Base-by-base conservation (phyloP, 1,140 invertebrate genomes). In the Maconellicoccus hirsutus region DNA sequence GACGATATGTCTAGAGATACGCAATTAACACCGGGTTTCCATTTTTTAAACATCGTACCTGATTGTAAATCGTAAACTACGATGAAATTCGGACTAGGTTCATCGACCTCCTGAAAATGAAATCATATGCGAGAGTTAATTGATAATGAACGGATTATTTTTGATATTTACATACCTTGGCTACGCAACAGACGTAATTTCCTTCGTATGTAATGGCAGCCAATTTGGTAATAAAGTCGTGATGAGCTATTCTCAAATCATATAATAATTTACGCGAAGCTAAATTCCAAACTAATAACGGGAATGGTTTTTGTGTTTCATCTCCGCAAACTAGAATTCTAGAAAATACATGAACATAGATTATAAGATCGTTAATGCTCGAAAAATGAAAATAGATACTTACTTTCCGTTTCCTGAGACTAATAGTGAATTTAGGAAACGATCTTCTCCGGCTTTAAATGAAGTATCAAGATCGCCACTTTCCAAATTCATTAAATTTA, bases 1-100 rank as follows among this genome's bases (percentile, higher is more conserved):
- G 90, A 90, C 73, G 90, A 91, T 77, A 93, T 92, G 73, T 89
- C 89, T 72, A 93, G 81, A 12, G 89, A 85, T 0, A 89, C 88
- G 6, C 88, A 91, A 78, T 89, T 89, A 72, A 86, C 86, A 59
- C 85, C 86, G 0, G 90, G 89, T 79, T 93, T 93, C 89, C 91
- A 92, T 80, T 92, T 92, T 79, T 93, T 93, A 80, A 93, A 93
- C 73, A 93, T 78, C 1, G 91, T 93, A n/a, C 92, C 92, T 75
- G 89, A 93, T 81, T 91, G 88, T n/a, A 94, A 82, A 80, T 94
- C 92, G 79, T 93, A 94, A 26, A 94, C 90, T 42, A 93, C 89
- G 70, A 94, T 91, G 81, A 93, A 93, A 81, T 93, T 93, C 0
- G 91, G 89, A 27, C 86, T 84, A 0, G 87, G 85, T 76, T 91